Evolutionary conservation across 2,113 vertebrate species (phyloP).

Genomic region (Lophotis ruficrista): DNA sequence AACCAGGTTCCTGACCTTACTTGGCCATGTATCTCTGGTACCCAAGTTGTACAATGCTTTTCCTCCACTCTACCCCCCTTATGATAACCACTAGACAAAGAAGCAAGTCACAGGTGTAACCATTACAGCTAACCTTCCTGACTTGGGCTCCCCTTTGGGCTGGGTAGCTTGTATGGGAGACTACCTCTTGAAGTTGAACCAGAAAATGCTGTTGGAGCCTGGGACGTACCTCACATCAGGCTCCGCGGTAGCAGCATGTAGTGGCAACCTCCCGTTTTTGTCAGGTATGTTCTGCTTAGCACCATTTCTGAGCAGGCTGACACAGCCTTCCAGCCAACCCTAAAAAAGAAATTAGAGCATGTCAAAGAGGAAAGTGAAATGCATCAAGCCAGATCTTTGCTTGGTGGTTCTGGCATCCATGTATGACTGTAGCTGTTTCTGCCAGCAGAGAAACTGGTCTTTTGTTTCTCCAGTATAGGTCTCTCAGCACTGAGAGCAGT

Average conservation of each 20-base stretch:
- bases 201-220: background rate
- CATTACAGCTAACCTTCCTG: background rate
- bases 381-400: background rate
- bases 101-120: background rate
- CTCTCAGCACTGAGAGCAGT: background rate
- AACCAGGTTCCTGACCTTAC: background rate
- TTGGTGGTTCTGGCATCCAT: background rate
- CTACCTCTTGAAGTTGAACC: background rate
- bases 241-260: constrained; percentile 87
- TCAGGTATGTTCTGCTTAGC: constrained; percentile 90
- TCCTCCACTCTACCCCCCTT: background rate
- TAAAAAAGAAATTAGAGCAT: constrained; percentile 53
- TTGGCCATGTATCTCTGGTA: background rate
- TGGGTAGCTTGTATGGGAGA: background rate
- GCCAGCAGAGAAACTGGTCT: background rate
- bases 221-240: constrained; percentile 81
- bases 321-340: constrained; percentile 91
- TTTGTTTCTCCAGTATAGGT: background rate
- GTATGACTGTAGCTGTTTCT: background rate
- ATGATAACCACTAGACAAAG: background rate
- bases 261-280: constrained; percentile 87
- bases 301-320: constrained; percentile 87
- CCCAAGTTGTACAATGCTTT: background rate
- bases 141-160: background rate
- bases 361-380: background rate